These are phyloP conservation scores for Notothenia rossii DNA, from an alignment of 2,113 vertebrate species.

Conservation along the genomic window DNA sequence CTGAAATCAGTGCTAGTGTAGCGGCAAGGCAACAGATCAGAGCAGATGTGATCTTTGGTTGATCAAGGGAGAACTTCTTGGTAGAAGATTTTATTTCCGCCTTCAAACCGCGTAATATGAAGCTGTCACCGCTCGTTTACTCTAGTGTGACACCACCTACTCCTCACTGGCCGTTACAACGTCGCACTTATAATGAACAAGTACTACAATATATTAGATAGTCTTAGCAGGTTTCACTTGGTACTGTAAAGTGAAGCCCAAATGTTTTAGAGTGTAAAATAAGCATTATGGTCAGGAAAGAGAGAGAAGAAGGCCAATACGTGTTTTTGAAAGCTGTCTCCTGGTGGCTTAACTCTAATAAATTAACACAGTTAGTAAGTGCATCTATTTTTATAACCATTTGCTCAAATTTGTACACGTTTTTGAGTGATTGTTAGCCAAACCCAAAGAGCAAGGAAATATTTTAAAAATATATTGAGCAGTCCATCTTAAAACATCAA, in stretches of 20 bases:
- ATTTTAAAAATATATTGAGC: not conserved
- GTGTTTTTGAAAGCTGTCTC: no score
- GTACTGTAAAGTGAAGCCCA: not conserved
- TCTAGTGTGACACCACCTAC: constrained; percentile 6
- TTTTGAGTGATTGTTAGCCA: not conserved
- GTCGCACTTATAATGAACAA: constrained; percentile 9
- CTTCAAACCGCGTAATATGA: constrained; percentile 47
- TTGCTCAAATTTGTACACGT: not conserved
- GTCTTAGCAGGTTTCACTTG: not conserved
- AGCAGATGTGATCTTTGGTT: not conserved
- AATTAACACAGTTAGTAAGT: no score
- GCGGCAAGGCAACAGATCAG: not conserved
- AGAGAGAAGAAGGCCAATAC: no score
- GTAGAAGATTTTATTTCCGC: constrained; percentile 27
- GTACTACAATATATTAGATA: not conserved
- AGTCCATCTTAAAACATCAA: not conserved
- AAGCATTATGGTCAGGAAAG: no score
- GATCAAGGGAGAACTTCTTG: not conserved
- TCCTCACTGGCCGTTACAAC: not conserved
- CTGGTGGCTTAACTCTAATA: no score
- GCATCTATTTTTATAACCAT: no score
- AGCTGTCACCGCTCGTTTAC: constrained; percentile 53
- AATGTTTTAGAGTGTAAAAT: no score
- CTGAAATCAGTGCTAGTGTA: not conserved
- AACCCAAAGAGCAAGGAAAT: not conserved